Conservation (phyloP, 2,888 invertebrate genomes). For the Strigamia transsilvanica region DNA sequence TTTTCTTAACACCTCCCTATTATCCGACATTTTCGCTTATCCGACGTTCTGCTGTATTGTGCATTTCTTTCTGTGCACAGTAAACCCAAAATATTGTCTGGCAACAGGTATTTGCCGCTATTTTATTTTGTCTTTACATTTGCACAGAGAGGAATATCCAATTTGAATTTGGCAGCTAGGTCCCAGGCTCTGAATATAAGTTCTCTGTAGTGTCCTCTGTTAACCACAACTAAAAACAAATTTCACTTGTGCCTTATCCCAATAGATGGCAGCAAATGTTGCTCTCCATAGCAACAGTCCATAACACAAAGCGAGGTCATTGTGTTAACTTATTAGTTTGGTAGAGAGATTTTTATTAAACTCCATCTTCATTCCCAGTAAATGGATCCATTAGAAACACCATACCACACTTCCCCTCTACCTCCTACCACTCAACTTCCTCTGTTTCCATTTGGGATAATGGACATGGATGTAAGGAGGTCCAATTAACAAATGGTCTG, state of each 20-base stretch:
- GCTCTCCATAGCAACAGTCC: slow-evolving; percentile 15
- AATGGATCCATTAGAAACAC: slow-evolving; percentile 42
- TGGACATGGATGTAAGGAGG: slow-evolving; percentile 36
- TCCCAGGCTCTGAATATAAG: too few relatives aligned
- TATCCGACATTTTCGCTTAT: too few relatives aligned
- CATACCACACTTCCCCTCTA: background rate
- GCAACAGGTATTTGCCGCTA: too few relatives aligned
- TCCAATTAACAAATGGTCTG: slow-evolving; percentile 42
- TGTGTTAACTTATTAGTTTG: slow-evolving; percentile 42
- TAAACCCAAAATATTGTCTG: too few relatives aligned
- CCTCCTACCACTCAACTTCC: slow-evolving; percentile 40
- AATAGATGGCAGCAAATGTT: slow-evolving; percentile 24
- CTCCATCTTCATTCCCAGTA: slow-evolving; percentile 40
- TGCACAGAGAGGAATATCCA: background rate
- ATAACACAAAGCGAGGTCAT: slow-evolving; percentile 36
- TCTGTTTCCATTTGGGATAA: slow-evolving; percentile 42
- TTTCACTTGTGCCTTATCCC: background rate
- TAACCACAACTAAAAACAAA: background rate
- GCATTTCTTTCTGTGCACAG: too few relatives aligned
- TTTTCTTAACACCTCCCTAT: too few relatives aligned
- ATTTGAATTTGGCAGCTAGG: background rate
- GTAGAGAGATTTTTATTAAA: slow-evolving; percentile 39
- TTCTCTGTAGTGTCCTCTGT: background rate
- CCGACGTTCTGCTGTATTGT: too few relatives aligned
- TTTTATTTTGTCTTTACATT: too few relatives aligned